A percentile compares a stretch with the other conserved stretches of the same genome.
Evolutionary conservation across 2,888 invertebrate species (phyloP).

Genomic region (Ochropacha duplaris): DNA sequence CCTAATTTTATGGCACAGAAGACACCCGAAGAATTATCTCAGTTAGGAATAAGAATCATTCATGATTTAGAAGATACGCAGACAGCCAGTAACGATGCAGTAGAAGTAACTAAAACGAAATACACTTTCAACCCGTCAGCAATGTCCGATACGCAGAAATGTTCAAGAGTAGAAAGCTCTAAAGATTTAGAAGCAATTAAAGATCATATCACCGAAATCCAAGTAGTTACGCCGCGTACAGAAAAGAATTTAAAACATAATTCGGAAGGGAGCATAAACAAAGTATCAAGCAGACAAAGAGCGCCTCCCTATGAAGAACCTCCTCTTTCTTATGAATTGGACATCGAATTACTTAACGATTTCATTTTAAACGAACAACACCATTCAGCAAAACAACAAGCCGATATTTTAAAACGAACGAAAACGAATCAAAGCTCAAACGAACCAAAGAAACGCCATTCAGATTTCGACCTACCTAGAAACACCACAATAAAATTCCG

Average conservation of each 20-base stretch:
- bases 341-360: constrained; percentile 73
- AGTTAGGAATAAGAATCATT: constrained; percentile 68
- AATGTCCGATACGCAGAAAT: constrained; percentile 69
- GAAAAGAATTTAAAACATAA: constrained; percentile 57
- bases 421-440: constrained; percentile 54
- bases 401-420: constrained; percentile 66
- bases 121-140: constrained; percentile 69
- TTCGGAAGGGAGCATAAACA: constrained; percentile 53
- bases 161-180: constrained; percentile 38
- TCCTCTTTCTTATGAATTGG: constrained; percentile 67
- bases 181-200: constrained; percentile 48
- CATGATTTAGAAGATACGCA: constrained; percentile 71
- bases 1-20: constrained; percentile 76
- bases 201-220: constrained; percentile 89
- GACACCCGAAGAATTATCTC: constrained; percentile 69
- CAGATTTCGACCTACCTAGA: constrained; percentile 77
- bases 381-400: constrained; percentile 68
- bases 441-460: constrained; percentile 79
- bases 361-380: constrained; percentile 75
- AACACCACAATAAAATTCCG: constrained; percentile 85
- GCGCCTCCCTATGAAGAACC: constrained; percentile 62
- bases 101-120: constrained; percentile 70
- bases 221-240: constrained; percentile 83
- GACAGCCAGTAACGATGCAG: constrained; percentile 51
- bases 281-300: constrained; percentile 69